Evolutionary conservation across 2,888 invertebrate species (phyloP), one percentile per base, ranked within the genome.

Genomic region (Hemistola chrysoprasaria): DNA sequence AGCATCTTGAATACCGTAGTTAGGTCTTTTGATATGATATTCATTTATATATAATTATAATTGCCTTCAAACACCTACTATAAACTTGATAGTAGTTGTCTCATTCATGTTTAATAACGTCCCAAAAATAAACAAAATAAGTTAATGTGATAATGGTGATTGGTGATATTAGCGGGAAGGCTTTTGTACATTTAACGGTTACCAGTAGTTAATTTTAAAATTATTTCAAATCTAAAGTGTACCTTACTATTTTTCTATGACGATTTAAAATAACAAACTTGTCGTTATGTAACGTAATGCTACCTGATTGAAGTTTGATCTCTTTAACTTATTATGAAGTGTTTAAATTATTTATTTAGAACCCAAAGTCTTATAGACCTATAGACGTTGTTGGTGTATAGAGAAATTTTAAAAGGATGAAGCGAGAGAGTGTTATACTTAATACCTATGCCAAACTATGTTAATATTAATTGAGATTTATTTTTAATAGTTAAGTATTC

Each of bases 291-390:
- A 45, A 25, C 30, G 33, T 16, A 8, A 53, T 71, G 84, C 84
- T 87, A 86, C 86, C 86, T 87, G 84, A 86, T 77, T 74, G 73
- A 82, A 73, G 78, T 81, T 77, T 87, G 87, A 87, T 87, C 87
- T 87, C 87, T 75, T 80, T 72, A 76, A 76, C 71, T 78, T 82
- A 45, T 54, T 83, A 78, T 65, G 27, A 28, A 33, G 26, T 29
- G 11, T 30, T 39, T 16, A 16, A 16, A 16, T 59, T 70, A 75
- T 75, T 78, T 72, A 74, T 72, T 65, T 76, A 69, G 56, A 64
- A 69, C 62, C 64, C 62, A 53, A 66, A 71, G 2, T 3, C 16
- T 11, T 31, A 39, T n/a, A n/a, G n/a, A n/a, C 8, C 67, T 66
- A 68, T 59, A 62, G 47, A 63, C 56, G 52, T 70, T 64, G 71